Conservation (phyloP, 2,113 vertebrate species). For the Scopus umbretta region DNA sequence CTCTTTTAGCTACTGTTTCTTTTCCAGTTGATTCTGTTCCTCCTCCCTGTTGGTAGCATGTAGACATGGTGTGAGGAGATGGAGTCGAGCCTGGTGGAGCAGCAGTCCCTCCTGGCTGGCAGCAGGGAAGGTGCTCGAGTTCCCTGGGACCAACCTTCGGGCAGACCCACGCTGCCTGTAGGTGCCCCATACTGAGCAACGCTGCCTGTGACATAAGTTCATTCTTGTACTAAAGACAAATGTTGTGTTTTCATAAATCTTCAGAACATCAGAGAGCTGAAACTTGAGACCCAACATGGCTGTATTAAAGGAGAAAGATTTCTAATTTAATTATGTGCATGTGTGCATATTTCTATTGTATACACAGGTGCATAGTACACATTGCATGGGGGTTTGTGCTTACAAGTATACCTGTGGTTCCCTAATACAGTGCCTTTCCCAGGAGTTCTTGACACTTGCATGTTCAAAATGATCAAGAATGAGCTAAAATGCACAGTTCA, state of each 20-base stretch:
- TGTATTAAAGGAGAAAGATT: neutral
- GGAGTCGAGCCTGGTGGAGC: neutral
- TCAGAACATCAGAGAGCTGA: neutral
- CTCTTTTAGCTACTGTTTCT: neutral
- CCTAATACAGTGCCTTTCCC: slow-evolving; percentile 1
- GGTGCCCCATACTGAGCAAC: neutral
- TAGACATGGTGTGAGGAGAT: neutral
- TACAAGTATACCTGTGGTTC: neutral
- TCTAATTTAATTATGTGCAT: neutral
- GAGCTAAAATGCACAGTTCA: neutral
- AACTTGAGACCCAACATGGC: neutral
- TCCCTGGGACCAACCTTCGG: neutral
- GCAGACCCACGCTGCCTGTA: neutral
- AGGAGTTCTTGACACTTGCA: slow-evolving; percentile 1
- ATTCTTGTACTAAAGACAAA: neutral
- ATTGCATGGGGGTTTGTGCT: slow-evolving; percentile 29
- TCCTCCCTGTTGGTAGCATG: neutral
- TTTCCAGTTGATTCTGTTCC: neutral
- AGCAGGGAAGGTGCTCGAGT: neutral
- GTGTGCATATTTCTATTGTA: neutral
- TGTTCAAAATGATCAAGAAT: neutral
- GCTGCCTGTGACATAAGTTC: neutral
- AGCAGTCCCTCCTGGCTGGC: neutral
- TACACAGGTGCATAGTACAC: neutral
- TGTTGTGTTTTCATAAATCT: neutral